Percentiles rank a stretch among this genome's conserved stretches.
Evolutionary conservation across 2,888 invertebrate species (phyloP).

Genomic region (Gonocerus acuteangulatus): DNA sequence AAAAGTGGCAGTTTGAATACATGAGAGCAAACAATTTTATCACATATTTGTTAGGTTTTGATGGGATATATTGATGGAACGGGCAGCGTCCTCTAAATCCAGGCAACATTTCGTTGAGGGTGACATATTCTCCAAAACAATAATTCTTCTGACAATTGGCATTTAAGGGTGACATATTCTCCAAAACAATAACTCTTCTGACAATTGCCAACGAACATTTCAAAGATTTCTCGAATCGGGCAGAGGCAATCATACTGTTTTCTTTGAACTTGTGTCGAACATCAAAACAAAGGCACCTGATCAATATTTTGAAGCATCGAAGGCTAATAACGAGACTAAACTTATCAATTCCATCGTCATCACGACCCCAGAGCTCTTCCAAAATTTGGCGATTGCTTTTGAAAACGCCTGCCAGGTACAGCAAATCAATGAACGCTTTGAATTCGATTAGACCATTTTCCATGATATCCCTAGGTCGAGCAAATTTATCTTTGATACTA

Average conservation of each 20-base stretch:
- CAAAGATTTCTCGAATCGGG: constrained; percentile 11
- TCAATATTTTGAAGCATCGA: constrained; percentile 29
- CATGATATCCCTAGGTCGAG: constrained; percentile 27
- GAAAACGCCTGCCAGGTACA: constrained; percentile 40
- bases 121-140: not conserved
- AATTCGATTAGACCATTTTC: constrained; percentile 38
- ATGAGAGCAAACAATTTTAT: constrained; percentile 4
- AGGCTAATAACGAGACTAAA: constrained; percentile 38
- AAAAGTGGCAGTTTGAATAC: constrained; percentile 15
- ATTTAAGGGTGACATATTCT: too few relatives aligned
- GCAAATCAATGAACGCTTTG: constrained; percentile 39
- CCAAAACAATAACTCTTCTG: not conserved
- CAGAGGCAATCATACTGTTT: not conserved
- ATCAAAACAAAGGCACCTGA: not conserved
- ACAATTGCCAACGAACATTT: constrained; percentile 13
- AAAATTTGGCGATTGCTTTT: constrained; percentile 36
- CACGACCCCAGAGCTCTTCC: constrained; percentile 38
- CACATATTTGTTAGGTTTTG: not conserved
- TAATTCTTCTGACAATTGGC: constrained; percentile 6
- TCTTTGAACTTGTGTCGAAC: not conserved
- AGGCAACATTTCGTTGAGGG: not conserved
- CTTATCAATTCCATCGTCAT: constrained; percentile 39
- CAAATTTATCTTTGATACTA: not conserved
- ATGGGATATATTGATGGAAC: not conserved
- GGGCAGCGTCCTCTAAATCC: constrained; percentile 15